Evolutionary conservation across 2,888 invertebrate species (phyloP).

Genomic region (Papilio gigon): DNA sequence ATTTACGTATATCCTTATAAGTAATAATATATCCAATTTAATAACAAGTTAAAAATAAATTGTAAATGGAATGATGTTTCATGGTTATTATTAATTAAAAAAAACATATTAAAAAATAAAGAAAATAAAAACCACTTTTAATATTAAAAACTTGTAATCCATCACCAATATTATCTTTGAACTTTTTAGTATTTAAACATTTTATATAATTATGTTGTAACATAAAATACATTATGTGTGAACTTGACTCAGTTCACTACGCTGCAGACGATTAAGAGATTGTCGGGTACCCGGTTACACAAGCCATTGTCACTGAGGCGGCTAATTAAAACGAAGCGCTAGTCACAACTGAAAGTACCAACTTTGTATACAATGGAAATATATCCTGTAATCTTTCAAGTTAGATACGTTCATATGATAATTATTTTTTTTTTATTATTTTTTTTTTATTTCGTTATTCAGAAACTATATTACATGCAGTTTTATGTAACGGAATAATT

Average conservation of each 20-base stretch:
- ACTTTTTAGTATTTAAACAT: too few species aligned
- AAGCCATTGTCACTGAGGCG: constrained; percentile 21
- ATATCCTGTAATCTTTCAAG: background rate
- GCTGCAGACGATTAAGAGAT: constrained; percentile 7
- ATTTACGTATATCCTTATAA: too few species aligned
- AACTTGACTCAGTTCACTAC: constrained; percentile 3
- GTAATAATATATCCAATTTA: too few species aligned
- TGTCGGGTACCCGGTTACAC: constrained; percentile 3
- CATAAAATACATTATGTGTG: background rate
- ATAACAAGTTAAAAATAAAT: too few species aligned
- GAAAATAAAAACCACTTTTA: too few species aligned
- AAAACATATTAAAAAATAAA: too few species aligned
- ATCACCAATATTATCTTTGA: too few species aligned
- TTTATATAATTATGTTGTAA: background rate
- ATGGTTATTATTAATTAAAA: too few species aligned
- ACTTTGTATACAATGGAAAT: constrained; percentile 13
- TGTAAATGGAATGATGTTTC: too few species aligned
- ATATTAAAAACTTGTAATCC: too few species aligned
- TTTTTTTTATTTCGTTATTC: background rate
- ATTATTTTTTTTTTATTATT: background rate
- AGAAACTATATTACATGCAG: background rate
- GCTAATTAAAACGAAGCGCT: constrained; percentile 18
- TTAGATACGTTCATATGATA: background rate
- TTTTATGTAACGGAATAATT: background rate
- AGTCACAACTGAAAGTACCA: constrained; percentile 6